phyloP scores from a whole-genome alignment of 23 tunicate genomes.

The Botrylloides violaceus region DNA sequence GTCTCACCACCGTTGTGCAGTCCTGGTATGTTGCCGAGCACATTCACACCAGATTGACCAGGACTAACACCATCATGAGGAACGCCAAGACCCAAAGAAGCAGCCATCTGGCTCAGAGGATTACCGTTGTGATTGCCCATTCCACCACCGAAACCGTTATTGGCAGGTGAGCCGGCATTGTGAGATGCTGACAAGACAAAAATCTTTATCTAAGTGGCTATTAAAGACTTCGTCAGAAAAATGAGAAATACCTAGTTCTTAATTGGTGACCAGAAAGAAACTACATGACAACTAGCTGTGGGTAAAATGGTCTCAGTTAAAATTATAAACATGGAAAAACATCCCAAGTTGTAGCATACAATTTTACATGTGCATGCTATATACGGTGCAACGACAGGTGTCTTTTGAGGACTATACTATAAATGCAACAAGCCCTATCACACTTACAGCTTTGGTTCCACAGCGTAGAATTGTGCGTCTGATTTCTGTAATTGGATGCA shows the following conservation, averaged over 20 bases:
- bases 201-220: no score
- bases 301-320: no score
- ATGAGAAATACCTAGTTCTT: no score
- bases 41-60: constrained; percentile 27
- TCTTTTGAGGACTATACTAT: no score
- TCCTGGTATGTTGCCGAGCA: constrained; percentile 52
- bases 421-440: not conserved
- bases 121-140: constrained; percentile 30
- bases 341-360: no score
- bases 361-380: no score
- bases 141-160: constrained; percentile 52
- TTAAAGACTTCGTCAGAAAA: no score
- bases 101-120: constrained; percentile 54
- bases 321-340: no score
- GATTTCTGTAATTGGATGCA: constrained; percentile 4
- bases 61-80: constrained; percentile 30
- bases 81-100: constrained; percentile 23
- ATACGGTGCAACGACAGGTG: no score
- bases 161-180: constrained; percentile 11
- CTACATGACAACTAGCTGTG: no score
- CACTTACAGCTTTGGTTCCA: constrained; percentile 29
- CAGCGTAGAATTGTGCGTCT: constrained; percentile 30
- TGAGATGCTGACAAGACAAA: constrained; percentile 22
- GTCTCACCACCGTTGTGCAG: constrained; percentile 5
- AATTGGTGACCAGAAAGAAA: no score